Evolutionary conservation across 2,113 vertebrate genomes (phyloP).

Genomic region (Mohoua ochrocephala): DNA sequence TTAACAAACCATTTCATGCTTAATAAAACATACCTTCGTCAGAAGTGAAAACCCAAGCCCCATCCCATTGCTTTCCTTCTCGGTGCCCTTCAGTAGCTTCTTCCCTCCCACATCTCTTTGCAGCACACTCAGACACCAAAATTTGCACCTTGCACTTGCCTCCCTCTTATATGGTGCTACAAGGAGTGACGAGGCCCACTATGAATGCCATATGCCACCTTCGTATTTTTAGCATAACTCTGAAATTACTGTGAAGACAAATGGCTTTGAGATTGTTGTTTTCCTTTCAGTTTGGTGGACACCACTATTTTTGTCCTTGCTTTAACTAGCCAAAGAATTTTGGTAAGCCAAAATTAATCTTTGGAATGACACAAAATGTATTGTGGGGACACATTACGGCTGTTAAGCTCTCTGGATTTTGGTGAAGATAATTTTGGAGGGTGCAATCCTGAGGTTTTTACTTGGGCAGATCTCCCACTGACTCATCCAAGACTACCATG

Average conservation of each 20-base stretch:
- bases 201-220: background rate
- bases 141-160: background rate
- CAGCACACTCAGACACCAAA: background rate
- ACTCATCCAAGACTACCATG: background rate
- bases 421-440: slow-evolving; percentile 26
- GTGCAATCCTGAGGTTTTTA: slow-evolving; percentile 14
- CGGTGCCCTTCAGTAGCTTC: background rate
- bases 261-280: background rate
- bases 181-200: background rate
- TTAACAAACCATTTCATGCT: background rate
- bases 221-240: background rate
- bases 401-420: slow-evolving; percentile 18
- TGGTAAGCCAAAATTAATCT: background rate
- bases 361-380: background rate
- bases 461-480: background rate
- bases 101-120: background rate
- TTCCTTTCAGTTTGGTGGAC: slow-evolving; percentile 18
- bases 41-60: background rate
- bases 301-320: background rate
- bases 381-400: background rate
- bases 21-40: background rate
- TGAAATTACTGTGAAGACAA: background rate
- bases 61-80: background rate
- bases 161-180: background rate
- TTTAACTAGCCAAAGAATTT: slow-evolving; percentile 26